phyloP scores from a whole-genome alignment of 37 sponge, comb jelly and placozoan species.

The Aplysina aerophoba region DNA sequence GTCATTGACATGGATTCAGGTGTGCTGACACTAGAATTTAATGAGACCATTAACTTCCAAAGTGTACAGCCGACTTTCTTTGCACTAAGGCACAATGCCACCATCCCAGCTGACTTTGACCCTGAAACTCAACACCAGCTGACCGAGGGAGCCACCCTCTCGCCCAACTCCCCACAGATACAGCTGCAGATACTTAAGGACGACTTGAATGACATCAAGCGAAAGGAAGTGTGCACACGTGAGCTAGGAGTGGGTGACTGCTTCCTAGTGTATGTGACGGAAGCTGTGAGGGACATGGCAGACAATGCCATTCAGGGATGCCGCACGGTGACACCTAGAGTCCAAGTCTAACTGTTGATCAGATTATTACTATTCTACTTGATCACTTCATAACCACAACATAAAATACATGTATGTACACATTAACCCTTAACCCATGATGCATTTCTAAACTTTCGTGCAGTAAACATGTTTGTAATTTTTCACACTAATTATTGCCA shows the following conservation, averaged over 20 bases:
- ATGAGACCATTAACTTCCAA: slow-evolving; percentile 64
- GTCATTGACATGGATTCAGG: slow-evolving; percentile 80
- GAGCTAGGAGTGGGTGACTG: slow-evolving; percentile 59
- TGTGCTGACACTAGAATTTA: slow-evolving; percentile 68
- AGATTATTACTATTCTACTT: too few species aligned
- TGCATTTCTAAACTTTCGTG: too few species aligned
- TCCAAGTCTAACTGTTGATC: too few species aligned
- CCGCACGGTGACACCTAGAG: background rate
- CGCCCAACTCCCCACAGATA: slow-evolving; percentile 31
- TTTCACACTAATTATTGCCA: too few species aligned
- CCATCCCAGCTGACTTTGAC: slow-evolving; percentile 61
- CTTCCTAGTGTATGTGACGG: slow-evolving; percentile 71
- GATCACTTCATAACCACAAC: too few species aligned
- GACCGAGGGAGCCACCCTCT: slow-evolving; percentile 22
- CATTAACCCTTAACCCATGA: too few species aligned
- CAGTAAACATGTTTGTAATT: too few species aligned
- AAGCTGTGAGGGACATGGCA: slow-evolving; percentile 82
- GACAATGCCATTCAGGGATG: slow-evolving; percentile 78
- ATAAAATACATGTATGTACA: too few species aligned
- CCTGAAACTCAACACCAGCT: slow-evolving; percentile 73
- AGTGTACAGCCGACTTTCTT: slow-evolving; percentile 55
- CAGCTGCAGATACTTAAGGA: slow-evolving; percentile 31
- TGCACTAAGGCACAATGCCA: slow-evolving; percentile 66
- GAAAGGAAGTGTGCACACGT: slow-evolving; percentile 84
- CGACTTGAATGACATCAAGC: slow-evolving; percentile 90